These are phyloP conservation scores for Phylloscopus collybita DNA, from an alignment of 2,797 vertebrate genomes.

Conservation along the genomic window DNA sequence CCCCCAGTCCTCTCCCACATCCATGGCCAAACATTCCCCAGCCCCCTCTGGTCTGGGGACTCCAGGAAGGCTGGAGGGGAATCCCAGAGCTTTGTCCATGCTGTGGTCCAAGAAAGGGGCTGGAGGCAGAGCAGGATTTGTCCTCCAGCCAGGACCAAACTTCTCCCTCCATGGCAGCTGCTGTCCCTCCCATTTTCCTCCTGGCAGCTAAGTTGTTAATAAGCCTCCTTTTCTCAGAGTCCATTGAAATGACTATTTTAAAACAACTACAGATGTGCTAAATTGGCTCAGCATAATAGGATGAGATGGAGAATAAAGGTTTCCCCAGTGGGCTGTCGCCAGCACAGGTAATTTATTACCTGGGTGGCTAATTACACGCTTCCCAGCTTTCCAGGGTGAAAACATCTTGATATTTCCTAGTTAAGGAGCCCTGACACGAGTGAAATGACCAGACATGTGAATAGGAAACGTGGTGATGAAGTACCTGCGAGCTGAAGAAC, in stretches of 20 bases:
- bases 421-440: conserved; percentile 63
- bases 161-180: not conserved
- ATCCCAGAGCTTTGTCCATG: not conserved
- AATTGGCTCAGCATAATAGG: conserved; percentile 73
- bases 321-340: conserved; percentile 60
- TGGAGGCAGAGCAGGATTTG: not conserved
- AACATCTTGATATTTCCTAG: conserved; percentile 69
- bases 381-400: conserved; percentile 67
- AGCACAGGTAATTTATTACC: conserved; percentile 72
- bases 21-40: rapidly evolving
- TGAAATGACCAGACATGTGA: conserved; percentile 67
- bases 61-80: not conserved
- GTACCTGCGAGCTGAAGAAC: conserved; percentile 66
- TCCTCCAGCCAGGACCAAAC: not conserved
- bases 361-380: conserved; percentile 65
- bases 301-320: conserved; percentile 69
- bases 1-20: not conserved
- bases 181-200: conserved; percentile 37
- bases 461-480: conserved; percentile 62
- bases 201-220: conserved; percentile 68
- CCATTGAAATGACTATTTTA: conserved; percentile 68
- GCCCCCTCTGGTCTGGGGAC: not conserved
- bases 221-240: conserved; percentile 58
- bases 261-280: conserved; percentile 73
- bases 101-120: not conserved